Percentiles rank a stretch among this genome's conserved stretches.
phyloP scores from a whole-genome alignment of 2,113 vertebrate genomes.

The Tenebrosternarchus preto region DNA sequence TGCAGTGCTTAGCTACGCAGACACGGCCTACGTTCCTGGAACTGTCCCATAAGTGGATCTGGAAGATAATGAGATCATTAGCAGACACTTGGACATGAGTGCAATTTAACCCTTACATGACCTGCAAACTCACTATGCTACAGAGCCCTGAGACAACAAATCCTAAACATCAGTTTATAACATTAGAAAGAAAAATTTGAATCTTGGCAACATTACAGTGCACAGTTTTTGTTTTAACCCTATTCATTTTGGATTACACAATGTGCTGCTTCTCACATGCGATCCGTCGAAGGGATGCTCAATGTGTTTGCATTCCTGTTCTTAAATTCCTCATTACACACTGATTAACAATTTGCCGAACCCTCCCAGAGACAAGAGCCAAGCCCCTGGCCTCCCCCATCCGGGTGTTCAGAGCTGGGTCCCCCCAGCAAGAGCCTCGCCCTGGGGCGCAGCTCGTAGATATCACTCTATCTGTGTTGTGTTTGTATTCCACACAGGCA shows the following conservation, averaged over 20 bases:
- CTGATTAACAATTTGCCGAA: conserved; percentile 54
- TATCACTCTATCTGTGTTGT: conserved; percentile 33
- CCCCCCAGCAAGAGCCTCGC: conserved; percentile 1
- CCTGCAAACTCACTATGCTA: conserved; percentile 1
- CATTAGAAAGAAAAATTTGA: background rate
- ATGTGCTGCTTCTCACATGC: conserved; percentile 14
- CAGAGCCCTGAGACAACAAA: background rate
- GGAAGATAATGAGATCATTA: conserved; percentile 39
- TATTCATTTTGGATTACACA: conserved; percentile 42
- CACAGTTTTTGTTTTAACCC: conserved; percentile 20
- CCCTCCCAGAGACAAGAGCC: conserved; percentile 38
- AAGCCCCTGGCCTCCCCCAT: conserved; percentile 21
- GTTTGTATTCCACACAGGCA: conserved; percentile 26
- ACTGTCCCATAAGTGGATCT: conserved; percentile 26
- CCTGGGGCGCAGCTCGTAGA: conserved; percentile 16
- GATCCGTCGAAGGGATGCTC: conserved; percentile 22
- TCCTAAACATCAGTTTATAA: background rate
- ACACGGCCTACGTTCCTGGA: conserved; percentile 15
- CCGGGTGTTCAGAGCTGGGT: conserved; percentile 29
- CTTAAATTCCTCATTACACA: conserved; percentile 56
- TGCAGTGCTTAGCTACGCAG: conserved; percentile 1
- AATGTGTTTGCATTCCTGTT: conserved; percentile 50
- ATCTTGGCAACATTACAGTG: conserved; percentile 13
- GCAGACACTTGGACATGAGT: conserved; percentile 33
- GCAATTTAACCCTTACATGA: conserved; percentile 28